phyloP scores from a whole-genome alignment of 2,113 vertebrate genomes.

The Dipodomys spectabilis region DNA sequence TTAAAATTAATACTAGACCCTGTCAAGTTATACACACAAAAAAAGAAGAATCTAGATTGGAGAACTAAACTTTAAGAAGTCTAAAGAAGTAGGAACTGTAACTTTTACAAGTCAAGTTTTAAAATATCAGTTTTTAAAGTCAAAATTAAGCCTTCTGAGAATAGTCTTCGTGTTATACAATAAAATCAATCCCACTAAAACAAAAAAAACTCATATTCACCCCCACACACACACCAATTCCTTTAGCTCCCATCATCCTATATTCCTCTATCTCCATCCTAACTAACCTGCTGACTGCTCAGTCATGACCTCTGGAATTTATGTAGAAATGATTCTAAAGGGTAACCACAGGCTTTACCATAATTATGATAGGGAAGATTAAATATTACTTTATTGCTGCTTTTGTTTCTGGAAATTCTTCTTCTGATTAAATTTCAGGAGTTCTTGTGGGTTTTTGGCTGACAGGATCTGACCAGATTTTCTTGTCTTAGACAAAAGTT shows the following conservation, averaged over 20 bases:
- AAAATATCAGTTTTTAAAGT: neutral
- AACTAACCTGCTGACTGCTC: neutral
- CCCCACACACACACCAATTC: neutral
- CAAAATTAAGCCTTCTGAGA: neutral
- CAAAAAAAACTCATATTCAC: neutral
- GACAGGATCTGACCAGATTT: neutral
- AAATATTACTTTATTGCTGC: neutral
- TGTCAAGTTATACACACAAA: neutral
- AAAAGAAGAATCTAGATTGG: conserved; percentile 7
- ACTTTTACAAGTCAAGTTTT: neutral
- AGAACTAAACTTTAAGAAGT: conserved; percentile 10
- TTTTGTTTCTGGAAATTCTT: conserved; percentile 37
- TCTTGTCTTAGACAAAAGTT: conserved; percentile 2
- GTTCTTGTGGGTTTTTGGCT: neutral
- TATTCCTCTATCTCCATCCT: neutral
- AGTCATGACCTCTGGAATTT: neutral
- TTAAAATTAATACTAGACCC: conserved; percentile 37
- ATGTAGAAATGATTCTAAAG: neutral
- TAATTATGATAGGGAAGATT: neutral
- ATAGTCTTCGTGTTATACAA: neutral
- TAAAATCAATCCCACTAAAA: neutral
- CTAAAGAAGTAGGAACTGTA: neutral
- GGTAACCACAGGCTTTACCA: neutral
- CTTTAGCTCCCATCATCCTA: neutral
- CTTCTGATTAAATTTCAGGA: conserved; percentile 1